Evolutionary conservation across 2,113 vertebrate species (phyloP), one percentile per base, ranked within the genome.

Genomic region (Stictonetta naevosa): DNA sequence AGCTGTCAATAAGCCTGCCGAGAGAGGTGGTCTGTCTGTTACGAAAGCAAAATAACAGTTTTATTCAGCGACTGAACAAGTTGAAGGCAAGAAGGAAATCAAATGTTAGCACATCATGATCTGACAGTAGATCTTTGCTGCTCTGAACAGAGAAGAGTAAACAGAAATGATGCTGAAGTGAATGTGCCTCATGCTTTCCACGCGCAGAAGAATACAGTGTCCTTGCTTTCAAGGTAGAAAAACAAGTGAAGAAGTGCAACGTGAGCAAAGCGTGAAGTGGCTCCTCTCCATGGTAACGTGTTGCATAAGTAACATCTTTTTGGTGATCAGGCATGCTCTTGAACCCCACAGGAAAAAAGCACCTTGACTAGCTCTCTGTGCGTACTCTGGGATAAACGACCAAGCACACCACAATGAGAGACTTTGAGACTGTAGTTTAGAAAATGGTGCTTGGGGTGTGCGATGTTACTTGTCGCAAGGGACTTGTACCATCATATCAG

Each of bases 211-310:
- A 88, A 75, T 75, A 36, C 12, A 58, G 11, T 26, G 88, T 88
- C 90, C 95, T 94, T 96, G 95, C 91, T 94, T 92, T 83, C 80
- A 90, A 90, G 86, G 88, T 56, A 95, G 76, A 66, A 68, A 93
- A 92, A 88, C 93, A 96, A 94, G 42, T 12, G 34, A 88, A 86
- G 72, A 78, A 76, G 73, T 72, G 25, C 73, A 72, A 92, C 2
- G 1, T 83, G 83, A 88, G 28, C 42, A 72, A 94, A 81, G 76
- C 1, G 0, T 93, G 69, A 92, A 96, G 90, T 93, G 93, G 42
- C 40, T 94, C 11, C 77, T 95, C 90, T 96, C 92, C 90, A 84
- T 95, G 95, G 93, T 81, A 95, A 96, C 73, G 0, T 75, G 34
- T 78, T 86, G 38, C 63, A 44, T 84, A 74, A 92, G 55, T 90